Evolutionary conservation across 2,888 invertebrate species (phyloP).

Genomic region (Hyalella azteca): DNA sequence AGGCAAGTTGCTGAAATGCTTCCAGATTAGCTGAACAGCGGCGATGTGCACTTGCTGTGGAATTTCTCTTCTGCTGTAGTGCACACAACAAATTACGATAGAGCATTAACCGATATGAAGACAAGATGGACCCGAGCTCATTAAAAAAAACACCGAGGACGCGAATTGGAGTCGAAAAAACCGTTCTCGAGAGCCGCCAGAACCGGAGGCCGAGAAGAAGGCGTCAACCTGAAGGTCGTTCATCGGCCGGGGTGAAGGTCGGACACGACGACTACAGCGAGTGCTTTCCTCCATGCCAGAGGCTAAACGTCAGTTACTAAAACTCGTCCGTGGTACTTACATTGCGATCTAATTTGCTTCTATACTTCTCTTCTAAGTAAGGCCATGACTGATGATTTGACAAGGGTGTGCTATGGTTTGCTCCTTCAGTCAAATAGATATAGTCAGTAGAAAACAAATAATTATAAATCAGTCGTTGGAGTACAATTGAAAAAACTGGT

Average conservation of each 20-base stretch:
- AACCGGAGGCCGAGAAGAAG: conserved; percentile 5
- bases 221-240: conserved; percentile 32
- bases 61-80: conserved; percentile 24
- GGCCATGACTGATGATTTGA: no score
- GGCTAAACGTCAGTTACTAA: no score
- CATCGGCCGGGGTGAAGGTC: conserved; percentile 33
- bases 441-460: no score
- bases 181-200: neutral
- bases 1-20: neutral
- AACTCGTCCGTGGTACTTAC: no score
- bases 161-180: no score
- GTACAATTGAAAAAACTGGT: no score
- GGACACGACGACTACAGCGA: neutral
- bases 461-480: no score
- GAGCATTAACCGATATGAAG: conserved; percentile 25
- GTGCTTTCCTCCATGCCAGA: neutral
- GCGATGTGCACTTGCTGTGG: neutral
- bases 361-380: no score
- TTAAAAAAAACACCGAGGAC: no score
- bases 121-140: neutral
- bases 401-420: no score
- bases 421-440: no score
- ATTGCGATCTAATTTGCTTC: no score
- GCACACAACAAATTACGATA: conserved; percentile 13
- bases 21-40: neutral